Percentiles rank a stretch among this genome's conserved stretches.
Evolutionary conservation across 2,113 vertebrate genomes (phyloP).

Genomic region (Manacus vitellinus): DNA sequence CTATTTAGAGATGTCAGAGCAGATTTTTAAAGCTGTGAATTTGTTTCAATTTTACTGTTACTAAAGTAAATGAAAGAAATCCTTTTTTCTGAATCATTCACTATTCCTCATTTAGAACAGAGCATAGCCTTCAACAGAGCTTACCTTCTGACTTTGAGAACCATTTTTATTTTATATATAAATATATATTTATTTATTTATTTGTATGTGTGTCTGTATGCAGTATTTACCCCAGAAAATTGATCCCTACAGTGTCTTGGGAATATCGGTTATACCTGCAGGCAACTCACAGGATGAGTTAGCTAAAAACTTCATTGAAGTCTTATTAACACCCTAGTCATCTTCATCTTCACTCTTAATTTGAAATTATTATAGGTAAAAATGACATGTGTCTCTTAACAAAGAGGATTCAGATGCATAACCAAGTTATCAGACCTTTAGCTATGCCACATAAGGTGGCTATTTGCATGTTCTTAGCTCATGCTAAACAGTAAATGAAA

Average conservation of each 20-base stretch:
- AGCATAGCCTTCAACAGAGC: not conserved
- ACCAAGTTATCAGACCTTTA: not conserved
- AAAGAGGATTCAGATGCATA: not conserved
- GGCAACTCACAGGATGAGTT: not conserved
- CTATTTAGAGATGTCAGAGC: not conserved
- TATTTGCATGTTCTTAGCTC: not conserved
- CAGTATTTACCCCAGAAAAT: not conserved
- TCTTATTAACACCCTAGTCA: not conserved
- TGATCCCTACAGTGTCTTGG: accelerated
- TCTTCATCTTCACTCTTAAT: not conserved
- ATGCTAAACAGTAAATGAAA: not conserved
- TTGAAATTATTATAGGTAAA: not conserved
- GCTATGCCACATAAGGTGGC: not conserved
- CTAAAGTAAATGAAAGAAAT: not conserved
- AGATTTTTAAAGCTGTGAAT: not conserved
- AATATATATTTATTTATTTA: not conserved
- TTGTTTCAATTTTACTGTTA: not conserved
- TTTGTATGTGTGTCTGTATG: not conserved
- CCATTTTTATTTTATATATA: not conserved
- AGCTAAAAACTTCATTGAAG: not conserved
- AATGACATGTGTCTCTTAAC: accelerated
- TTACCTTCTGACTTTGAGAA: not conserved
- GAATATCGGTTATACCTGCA: not conserved
- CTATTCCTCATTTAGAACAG: not conserved
- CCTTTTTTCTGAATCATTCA: not conserved